Evolutionary conservation across 2,113 vertebrate species (phyloP).

Genomic region (Gnathonemus echidnorhynchus): DNA sequence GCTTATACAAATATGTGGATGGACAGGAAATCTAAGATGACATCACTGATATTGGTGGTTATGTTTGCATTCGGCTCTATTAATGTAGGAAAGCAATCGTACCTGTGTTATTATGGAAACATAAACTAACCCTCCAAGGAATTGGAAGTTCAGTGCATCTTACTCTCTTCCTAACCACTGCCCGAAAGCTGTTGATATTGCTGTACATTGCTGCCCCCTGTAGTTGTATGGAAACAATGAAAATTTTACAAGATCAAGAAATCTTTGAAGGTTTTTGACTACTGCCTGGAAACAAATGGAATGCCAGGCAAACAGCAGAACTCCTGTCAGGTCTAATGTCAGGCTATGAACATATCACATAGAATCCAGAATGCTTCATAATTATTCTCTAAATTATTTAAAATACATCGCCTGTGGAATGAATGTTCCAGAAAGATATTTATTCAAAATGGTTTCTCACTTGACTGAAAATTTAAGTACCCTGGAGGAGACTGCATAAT

Average conservation of each 20-base stretch:
- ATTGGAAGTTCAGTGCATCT: not conserved
- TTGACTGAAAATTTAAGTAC: not conserved
- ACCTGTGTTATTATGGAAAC: not conserved
- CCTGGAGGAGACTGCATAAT: not conserved
- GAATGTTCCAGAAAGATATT: not conserved
- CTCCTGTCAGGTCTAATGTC: not conserved
- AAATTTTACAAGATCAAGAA: not conserved
- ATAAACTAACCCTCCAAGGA: not conserved
- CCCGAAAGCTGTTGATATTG: not conserved
- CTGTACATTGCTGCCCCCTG: slow-evolving; percentile 2
- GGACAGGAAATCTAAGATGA: not conserved
- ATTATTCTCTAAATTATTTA: not conserved
- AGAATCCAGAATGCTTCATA: not conserved
- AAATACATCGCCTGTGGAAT: not conserved
- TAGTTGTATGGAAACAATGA: not conserved
- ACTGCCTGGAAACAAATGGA: not conserved
- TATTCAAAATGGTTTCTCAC: slow-evolving; percentile 8
- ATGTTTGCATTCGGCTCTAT: not conserved
- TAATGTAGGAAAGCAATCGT: not conserved
- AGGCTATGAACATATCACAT: not conserved
- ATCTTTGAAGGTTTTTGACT: not conserved
- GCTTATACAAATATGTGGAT: not conserved
- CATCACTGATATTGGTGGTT: not conserved
- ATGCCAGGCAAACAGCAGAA: not conserved
- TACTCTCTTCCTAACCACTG: not conserved